These are phyloP conservation scores for Bombus sibiricus DNA, from an alignment of 1,140 invertebrate species.

Conservation along the genomic window DNA sequence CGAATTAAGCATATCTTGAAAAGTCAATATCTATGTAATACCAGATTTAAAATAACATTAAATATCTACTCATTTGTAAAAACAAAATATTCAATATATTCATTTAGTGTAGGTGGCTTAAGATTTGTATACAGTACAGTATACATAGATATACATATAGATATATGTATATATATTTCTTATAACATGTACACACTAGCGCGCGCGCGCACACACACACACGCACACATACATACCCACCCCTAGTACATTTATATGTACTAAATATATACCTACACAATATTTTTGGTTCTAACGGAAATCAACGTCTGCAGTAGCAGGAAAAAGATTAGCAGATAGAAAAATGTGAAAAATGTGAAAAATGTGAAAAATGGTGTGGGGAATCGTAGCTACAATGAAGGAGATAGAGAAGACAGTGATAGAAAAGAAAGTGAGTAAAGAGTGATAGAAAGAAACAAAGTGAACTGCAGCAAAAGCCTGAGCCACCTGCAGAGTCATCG, in stretches of 20 bases:
- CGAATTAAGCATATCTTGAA: too few species aligned
- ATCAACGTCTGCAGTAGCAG: neutral
- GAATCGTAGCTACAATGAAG: neutral
- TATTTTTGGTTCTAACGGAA: neutral
- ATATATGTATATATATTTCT: neutral
- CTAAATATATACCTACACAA: too few species aligned
- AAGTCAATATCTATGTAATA: too few species aligned
- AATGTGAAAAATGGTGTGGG: neutral
- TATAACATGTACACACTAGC: neutral
- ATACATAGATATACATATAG: neutral
- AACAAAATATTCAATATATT: neutral
- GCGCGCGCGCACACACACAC: fast-evolving
- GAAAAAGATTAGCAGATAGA: neutral
- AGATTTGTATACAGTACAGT: neutral
- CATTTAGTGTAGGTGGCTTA: neutral
- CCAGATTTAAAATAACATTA: too few species aligned
- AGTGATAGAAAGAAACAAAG: conserved; percentile 6
- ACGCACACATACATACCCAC: too few species aligned
- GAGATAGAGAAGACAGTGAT: neutral
- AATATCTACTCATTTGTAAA: neutral
- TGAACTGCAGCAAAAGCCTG: conserved; percentile 62
- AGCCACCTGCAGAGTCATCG: conserved; percentile 75
- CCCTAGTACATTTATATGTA: too few species aligned
- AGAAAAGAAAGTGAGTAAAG: neutral
- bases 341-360: neutral